Evolutionary conservation across 2,113 vertebrate genomes (phyloP), one percentile per base, ranked within the genome.

Genomic region (Campylomormyrus numenius): DNA sequence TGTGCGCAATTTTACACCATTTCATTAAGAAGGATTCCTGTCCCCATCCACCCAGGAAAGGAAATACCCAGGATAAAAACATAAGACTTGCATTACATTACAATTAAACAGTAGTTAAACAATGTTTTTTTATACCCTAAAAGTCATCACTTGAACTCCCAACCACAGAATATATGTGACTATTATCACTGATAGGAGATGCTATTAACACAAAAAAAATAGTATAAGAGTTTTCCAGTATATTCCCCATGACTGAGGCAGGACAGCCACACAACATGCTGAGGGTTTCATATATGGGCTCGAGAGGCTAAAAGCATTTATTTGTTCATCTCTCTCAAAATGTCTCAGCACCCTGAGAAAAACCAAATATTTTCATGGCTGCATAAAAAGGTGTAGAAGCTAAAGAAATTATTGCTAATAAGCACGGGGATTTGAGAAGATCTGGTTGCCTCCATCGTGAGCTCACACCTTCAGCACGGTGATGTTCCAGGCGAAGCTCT

Each of bases 401-500:
- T n/a, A 56, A 56, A 58, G 31, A 39, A 17, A 35, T 27, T 88
- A n/a, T 19, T 24, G 24, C 21, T 31, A 24, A 66, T 0, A 3
- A 66, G 56, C 19, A 70, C 2, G 0, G 7, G 56, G 87, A 48
- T 62, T n/a, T 13, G 3, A 9, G 31, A 50, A 88, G 31, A 56
- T 90, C 53, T 7, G 31, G 50, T 2, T 13, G 27, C n/a, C 31
- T 24, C 31, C 35, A 13, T 52, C 3, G 11, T 31, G 17, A 39
- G 24, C 19, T 77, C 49, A 39, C 90, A 96, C 96, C 95, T 96
- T 97, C 15, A 97, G 94, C 52, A 97, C 96, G 1, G 96, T 96
- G 92, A 96, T 96, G 94, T 98, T 98, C 97, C 97, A 98, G 90
- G 96, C 97, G 9, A 98, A 98, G 91, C 97, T 97, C 95, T 98